Base-by-base conservation (phyloP, 2,113 vertebrate genomes). In the Stegostoma tigrinum region DNA sequence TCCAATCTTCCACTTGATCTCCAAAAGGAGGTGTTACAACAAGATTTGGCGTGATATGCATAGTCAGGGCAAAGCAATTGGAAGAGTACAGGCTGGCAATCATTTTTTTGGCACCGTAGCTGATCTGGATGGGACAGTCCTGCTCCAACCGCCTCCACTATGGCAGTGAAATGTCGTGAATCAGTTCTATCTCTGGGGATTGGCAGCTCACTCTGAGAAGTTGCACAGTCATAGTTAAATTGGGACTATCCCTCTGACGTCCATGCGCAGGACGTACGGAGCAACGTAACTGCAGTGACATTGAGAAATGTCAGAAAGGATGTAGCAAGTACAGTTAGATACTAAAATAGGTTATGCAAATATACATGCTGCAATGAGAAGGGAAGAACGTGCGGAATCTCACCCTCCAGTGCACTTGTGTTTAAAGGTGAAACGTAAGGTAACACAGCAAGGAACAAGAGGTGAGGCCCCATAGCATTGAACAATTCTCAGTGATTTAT, bases 301-400 rank as follows among this genome's bases (percentile, higher is more conserved):
- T 86, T 86, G 83, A 86, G 38, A 45, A 85, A 45, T 42, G n/a
- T 85, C 42, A 85, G 2, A 21, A 48, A 48, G 45, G 42, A 42
- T 24, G 42, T 86, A 42, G 45, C 42, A 8, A 86, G 83, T 24
- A 15, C 23, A 19, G 83, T 86, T 86, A 86, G 83, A 48, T 24
- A 86, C 48, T 86, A 86, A 86, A 86, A 24, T 86, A 86, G 83
- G 15, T 86, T 86, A 86, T 48, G 83, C 42, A 42, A 80, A 80
- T 80, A 86, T 86, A 2, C 75, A 38, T 80, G 83, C 45, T 86
- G 83, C 8, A 21, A 86, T 48, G 6, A 7, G 83, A 7, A 6
- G 8, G 1, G 24, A 45, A 8, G 21, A 48, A 48, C 3, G 21
- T 85, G 38, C 1, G 19, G 83, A 23, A 19, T 86, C 38, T 86